Percentiles rank a stretch among this genome's conserved stretches.
These are phyloP conservation scores for Whitmania pigra DNA, from an alignment of 1,140 invertebrate genomes.

Conservation along the genomic window DNA sequence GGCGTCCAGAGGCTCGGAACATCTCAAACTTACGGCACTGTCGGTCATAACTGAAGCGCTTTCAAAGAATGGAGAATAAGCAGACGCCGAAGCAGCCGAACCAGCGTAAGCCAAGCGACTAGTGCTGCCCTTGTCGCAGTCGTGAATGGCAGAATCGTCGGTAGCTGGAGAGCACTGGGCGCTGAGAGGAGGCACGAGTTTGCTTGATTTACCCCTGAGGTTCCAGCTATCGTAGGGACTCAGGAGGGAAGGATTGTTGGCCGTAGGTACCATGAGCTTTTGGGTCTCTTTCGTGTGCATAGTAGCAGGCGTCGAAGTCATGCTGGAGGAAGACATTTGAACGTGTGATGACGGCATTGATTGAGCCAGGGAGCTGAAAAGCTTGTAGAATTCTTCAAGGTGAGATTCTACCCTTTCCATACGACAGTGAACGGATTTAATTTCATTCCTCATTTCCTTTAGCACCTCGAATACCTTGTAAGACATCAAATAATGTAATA, in stretches of 20 bases:
- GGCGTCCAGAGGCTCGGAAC: not conserved
- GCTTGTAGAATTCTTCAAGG: conserved; percentile 17
- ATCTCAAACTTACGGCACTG: conserved; percentile 8
- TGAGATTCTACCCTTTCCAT: conserved; percentile 12
- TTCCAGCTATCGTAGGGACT: conserved; percentile 5
- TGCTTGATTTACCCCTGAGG: not conserved
- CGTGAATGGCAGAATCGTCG: conserved; percentile 11
- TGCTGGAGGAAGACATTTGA: not conserved
- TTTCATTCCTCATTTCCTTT: conserved; percentile 10
- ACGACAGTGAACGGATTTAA: conserved; percentile 3
- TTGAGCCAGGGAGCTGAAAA: not conserved
- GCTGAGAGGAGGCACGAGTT: not conserved
- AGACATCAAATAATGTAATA: too few species aligned
- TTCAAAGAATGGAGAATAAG: not conserved
- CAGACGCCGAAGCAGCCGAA: not conserved
- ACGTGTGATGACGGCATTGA: not conserved
- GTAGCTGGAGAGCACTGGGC: not conserved
- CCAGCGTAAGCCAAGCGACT: not conserved
- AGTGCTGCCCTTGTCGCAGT: not conserved
- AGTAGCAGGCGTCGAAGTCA: not conserved
- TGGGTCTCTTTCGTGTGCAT: too few species aligned
- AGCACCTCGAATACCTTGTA: conserved; percentile 8
- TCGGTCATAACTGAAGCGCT: not conserved
- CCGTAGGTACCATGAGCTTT: not conserved
- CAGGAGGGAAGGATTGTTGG: not conserved